Evolutionary conservation across 1,140 invertebrate species (phyloP).

Genomic region (Stenopsyche tienmushanensis): DNA sequence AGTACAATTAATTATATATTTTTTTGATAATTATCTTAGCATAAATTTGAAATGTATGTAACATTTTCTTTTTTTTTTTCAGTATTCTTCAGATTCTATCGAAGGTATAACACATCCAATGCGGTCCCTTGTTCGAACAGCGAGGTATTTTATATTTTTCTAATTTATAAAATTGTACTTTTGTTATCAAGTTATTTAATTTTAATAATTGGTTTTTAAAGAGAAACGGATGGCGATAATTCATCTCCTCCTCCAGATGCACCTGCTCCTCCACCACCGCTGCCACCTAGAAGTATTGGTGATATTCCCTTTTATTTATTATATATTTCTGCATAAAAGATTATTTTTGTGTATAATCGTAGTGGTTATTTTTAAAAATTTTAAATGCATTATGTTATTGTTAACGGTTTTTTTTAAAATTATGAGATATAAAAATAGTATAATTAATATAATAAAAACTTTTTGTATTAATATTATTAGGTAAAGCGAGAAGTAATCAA

Average conservation of each 20-base stretch:
- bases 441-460: too few relatives aligned
- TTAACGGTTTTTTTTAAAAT: too few relatives aligned
- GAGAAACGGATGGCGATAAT: constrained; percentile 32
- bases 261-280: constrained; percentile 32
- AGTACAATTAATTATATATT: constrained; percentile 38
- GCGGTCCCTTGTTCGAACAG: not conserved
- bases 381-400: not conserved
- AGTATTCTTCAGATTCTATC: not conserved
- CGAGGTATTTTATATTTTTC: not conserved
- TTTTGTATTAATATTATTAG: too few relatives aligned
- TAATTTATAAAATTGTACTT: too few relatives aligned
- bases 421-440: too few relatives aligned
- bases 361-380: not conserved
- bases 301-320: constrained; percentile 5
- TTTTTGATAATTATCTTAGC: not conserved
- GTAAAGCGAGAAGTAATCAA: too few relatives aligned
- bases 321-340: not conserved
- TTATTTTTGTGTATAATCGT: not conserved
- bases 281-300: constrained; percentile 34
- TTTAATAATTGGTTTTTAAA: constrained; percentile 15
- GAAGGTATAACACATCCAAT: not conserved
- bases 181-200: too few relatives aligned
- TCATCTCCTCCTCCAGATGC: constrained; percentile 27
- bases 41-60: constrained; percentile 1
- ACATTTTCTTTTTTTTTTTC: not conserved